A percentile compares a stretch with the other conserved stretches of the same genome.
Conservation (phyloP, 2,888 invertebrate species). For the Xanthorhoe designata region DNA sequence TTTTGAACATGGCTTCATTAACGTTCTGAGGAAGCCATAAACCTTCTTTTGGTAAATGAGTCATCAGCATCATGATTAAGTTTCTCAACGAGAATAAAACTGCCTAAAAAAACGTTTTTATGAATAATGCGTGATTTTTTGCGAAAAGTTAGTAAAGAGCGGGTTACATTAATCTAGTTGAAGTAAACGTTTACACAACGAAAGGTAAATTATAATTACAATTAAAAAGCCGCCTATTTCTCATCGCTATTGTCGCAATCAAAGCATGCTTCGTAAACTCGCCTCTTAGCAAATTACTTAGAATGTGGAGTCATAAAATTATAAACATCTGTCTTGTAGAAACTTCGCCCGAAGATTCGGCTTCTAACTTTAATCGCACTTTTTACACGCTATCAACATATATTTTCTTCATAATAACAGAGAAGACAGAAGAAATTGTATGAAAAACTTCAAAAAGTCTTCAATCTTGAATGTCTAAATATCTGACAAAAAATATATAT, state of each 20-base stretch:
- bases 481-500: no score
- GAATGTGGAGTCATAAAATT: constrained; percentile 42
- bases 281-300: constrained; percentile 43
- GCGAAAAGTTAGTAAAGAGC: constrained; percentile 5
- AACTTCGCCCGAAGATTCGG: constrained; percentile 9
- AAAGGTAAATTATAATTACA: constrained; percentile 15
- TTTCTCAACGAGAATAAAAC: not conserved
- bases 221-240: constrained; percentile 37
- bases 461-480: no score
- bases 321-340: constrained; percentile 11
- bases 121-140: not conserved
- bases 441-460: no score
- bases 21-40: constrained; percentile 25
- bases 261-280: constrained; percentile 41
- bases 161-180: constrained; percentile 14
- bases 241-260: constrained; percentile 41
- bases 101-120: not conserved
- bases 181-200: constrained; percentile 29
- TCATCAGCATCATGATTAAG: constrained; percentile 13
- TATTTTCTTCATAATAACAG: no score
- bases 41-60: constrained; percentile 21
- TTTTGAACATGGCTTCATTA: constrained; percentile 7
- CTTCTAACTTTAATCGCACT: not conserved
- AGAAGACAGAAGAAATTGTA: no score
- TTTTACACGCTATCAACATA: no score